Conservation (phyloP, 2,113 vertebrate genomes). For the Epinephelus cyanopodus region DNA sequence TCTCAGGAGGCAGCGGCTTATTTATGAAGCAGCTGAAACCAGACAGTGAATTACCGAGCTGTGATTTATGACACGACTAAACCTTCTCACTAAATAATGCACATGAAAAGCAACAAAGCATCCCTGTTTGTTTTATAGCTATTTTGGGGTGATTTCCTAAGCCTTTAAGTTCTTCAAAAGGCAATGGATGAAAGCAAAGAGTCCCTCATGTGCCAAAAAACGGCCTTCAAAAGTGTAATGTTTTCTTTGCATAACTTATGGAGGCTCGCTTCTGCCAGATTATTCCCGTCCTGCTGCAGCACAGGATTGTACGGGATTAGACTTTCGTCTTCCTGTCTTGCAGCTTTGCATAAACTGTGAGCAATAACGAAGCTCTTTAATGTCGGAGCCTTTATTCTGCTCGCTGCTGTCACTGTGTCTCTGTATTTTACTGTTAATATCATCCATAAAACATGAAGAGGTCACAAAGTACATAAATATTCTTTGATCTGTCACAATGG, state of each 20-base stretch:
- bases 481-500: slow-evolving; percentile 7
- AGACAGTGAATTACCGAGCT: slow-evolving; percentile 20
- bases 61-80: slow-evolving; percentile 35
- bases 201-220: neutral
- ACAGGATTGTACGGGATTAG: slow-evolving; percentile 56
- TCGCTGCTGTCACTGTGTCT: neutral
- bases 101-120: neutral
- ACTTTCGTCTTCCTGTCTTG: slow-evolving; percentile 24
- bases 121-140: neutral
- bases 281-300: slow-evolving; percentile 23
- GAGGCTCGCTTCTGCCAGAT: slow-evolving; percentile 38
- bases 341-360: slow-evolving; percentile 63
- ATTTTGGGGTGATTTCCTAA: neutral
- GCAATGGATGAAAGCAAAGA: neutral
- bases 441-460: slow-evolving; percentile 1
- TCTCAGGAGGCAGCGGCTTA: slow-evolving; percentile 9
- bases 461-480: neutral
- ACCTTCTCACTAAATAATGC: slow-evolving; percentile 34
- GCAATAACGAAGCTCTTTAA: slow-evolving; percentile 42
- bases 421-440: slow-evolving; percentile 3
- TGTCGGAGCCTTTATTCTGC: slow-evolving; percentile 2
- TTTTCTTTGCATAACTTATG: slow-evolving; percentile 34
- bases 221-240: neutral
- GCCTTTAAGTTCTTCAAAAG: neutral
- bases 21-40: slow-evolving; percentile 38